Evolutionary conservation across 2,113 vertebrate genomes (phyloP).

Genomic region (Caretta caretta): DNA sequence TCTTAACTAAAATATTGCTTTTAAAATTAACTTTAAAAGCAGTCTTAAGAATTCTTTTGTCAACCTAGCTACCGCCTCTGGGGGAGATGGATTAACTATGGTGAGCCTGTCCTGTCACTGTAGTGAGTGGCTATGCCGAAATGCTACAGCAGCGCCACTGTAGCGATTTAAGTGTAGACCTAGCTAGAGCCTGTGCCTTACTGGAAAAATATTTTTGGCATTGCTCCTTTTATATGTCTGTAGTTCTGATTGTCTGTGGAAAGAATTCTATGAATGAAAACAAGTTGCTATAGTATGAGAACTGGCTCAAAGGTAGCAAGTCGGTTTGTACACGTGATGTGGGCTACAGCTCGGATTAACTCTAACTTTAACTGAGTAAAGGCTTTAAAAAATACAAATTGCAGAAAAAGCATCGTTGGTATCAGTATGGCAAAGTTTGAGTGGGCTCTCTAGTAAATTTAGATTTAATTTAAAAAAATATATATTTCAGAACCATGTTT

Average conservation of each 20-base stretch:
- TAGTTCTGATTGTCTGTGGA: not conserved
- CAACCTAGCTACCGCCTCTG: not conserved
- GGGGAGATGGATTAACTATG: not conserved
- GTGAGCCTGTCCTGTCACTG: not conserved
- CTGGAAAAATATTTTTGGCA: not conserved
- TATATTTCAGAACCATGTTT: not conserved
- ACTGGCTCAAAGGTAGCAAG: not conserved
- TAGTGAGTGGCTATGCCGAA: not conserved
- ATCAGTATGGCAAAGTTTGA: not conserved
- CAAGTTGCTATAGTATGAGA: not conserved
- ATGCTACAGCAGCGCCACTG: not conserved
- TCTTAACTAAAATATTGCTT: not conserved
- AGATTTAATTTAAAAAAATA: not conserved
- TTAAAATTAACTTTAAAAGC: not conserved
- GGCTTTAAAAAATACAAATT: not conserved
- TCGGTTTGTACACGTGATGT: not conserved
- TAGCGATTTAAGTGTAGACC: not conserved
- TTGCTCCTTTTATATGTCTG: not conserved
- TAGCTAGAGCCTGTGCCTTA: not conserved
- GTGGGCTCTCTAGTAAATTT: not conserved
- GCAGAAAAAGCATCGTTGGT: not conserved
- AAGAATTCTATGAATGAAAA: not conserved
- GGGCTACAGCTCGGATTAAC: not conserved
- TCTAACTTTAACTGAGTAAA: not conserved
- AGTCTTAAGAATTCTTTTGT: not conserved